A percentile compares a stretch with the other conserved stretches of the same genome.
These are phyloP conservation scores for Ophioderma brevispina DNA, from an alignment of 35 echinoderm and acorn worm genomes.

Conservation along the genomic window DNA sequence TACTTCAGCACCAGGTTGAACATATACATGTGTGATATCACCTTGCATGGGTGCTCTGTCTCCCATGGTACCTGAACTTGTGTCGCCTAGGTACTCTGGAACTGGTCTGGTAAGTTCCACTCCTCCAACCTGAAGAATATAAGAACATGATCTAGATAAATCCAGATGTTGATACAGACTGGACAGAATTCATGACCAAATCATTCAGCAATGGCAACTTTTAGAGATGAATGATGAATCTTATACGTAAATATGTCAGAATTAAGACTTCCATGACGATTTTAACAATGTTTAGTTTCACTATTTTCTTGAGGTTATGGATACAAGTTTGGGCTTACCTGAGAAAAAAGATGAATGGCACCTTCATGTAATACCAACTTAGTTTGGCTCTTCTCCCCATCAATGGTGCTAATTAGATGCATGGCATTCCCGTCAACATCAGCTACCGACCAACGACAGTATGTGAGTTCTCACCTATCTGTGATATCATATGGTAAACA, in stretches of 20 bases:
- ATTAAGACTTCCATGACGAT: no score
- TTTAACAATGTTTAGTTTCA: no score
- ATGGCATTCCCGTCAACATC: conserved; percentile 17
- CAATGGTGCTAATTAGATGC: conserved; percentile 56
- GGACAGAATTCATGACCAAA: no score
- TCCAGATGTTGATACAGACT: no score
- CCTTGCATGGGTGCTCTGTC: conserved; percentile 89
- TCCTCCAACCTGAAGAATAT: conserved; percentile 64
- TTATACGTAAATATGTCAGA: no score
- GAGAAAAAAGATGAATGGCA: conserved; percentile 61
- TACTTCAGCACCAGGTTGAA: conserved; percentile 65
- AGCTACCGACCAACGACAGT: conserved; percentile 26
- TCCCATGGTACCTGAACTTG: conserved; percentile 28
- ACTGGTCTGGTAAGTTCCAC: conserved; percentile 66
- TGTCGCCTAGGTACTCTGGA: conserved; percentile 72
- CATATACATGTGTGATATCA: conserved; percentile 85
- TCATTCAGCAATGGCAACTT: no score
- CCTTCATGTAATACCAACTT: conserved; percentile 81
- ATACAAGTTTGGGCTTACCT: neutral
- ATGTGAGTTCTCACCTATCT: conserved; percentile 61
- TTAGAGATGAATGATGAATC: no score
- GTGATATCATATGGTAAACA: neutral
- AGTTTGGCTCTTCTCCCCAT: conserved; percentile 55
- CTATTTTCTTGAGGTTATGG: neutral
- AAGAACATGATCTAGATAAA: no score